Percentiles rank a stretch among this genome's conserved stretches.
Evolutionary conservation across 2,797 vertebrate genomes (phyloP).

Genomic region (Halcyon chelicuti): DNA sequence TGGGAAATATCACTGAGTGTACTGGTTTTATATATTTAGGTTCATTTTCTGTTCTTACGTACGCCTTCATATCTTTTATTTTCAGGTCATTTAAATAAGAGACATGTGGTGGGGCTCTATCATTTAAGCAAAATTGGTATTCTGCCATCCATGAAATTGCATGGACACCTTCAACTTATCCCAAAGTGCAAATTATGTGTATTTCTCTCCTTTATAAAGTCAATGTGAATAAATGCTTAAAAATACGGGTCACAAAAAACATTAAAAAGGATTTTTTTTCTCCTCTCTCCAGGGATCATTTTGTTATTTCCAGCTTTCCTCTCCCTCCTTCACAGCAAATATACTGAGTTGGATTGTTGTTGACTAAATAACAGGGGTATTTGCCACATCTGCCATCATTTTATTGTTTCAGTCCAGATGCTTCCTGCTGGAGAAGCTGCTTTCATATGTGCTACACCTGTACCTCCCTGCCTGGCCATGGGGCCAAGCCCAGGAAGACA

Average conservation of each 20-base stretch:
- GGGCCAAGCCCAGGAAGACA: background rate
- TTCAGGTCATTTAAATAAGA: slow-evolving; percentile 75
- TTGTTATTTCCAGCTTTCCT: slow-evolving; percentile 14
- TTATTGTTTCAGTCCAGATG: background rate
- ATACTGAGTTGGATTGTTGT: background rate
- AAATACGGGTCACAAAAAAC: slow-evolving; percentile 46
- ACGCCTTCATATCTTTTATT: slow-evolving; percentile 66
- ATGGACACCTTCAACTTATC: slow-evolving; percentile 72
- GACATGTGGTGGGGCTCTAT: slow-evolving; percentile 70
- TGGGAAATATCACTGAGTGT: slow-evolving; percentile 20
- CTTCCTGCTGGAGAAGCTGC: background rate
- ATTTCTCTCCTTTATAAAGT: slow-evolving; percentile 66
- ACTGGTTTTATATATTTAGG: slow-evolving; percentile 43
- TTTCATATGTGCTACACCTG: background rate
- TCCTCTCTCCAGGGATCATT: background rate
- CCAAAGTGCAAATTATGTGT: slow-evolving; percentile 68
- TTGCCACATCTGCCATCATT: background rate
- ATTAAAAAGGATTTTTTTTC: background rate
- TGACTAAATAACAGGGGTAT: slow-evolving; percentile 10
- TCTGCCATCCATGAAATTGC: slow-evolving; percentile 78
- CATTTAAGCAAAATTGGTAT: slow-evolving; percentile 76
- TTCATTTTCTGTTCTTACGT: slow-evolving; percentile 64
- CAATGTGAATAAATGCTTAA: slow-evolving; percentile 50
- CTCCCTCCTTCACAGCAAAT: background rate
- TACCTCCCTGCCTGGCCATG: background rate